Evolutionary conservation across 2,113 vertebrate genomes (phyloP).

Genomic region (Jaculus jaculus): DNA sequence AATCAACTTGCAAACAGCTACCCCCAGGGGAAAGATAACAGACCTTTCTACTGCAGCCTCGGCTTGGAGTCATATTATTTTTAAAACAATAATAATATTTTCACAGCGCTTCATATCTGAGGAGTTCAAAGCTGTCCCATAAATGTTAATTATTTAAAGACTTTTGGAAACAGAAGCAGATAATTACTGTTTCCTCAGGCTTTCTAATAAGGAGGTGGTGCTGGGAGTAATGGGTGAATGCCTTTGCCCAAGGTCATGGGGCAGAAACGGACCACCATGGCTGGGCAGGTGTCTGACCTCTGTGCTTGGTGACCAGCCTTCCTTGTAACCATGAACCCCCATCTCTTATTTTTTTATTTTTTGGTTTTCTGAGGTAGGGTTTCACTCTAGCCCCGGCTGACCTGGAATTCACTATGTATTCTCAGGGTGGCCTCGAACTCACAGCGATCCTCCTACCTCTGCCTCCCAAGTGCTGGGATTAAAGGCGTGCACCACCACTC

Average conservation of each 20-base stretch:
- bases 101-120: slow-evolving; percentile 6
- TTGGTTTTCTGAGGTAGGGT: too few species aligned
- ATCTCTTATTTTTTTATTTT: too few species aligned
- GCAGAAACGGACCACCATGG: rapidly evolving
- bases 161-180: slow-evolving; percentile 28
- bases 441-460: too few species aligned
- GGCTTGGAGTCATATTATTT: neutral
- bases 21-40: slow-evolving; percentile 53
- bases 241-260: neutral
- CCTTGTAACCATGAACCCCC: neutral
- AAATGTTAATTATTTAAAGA: slow-evolving; percentile 64
- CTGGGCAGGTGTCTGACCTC: neutral
- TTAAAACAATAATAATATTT: slow-evolving; percentile 64
- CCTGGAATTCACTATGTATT: too few species aligned
- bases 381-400: too few species aligned
- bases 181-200: slow-evolving; percentile 36
- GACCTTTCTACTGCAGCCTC: neutral
- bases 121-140: slow-evolving; percentile 50
- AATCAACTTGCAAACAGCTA: slow-evolving; percentile 63
- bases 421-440: too few species aligned
- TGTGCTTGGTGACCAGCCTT: neutral
- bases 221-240: neutral
- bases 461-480: too few species aligned
- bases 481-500: too few species aligned
- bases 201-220: slow-evolving; percentile 15